Evolutionary conservation across 2,888 invertebrate species (phyloP).

Genomic region (Drosophila acutilabella): DNA sequence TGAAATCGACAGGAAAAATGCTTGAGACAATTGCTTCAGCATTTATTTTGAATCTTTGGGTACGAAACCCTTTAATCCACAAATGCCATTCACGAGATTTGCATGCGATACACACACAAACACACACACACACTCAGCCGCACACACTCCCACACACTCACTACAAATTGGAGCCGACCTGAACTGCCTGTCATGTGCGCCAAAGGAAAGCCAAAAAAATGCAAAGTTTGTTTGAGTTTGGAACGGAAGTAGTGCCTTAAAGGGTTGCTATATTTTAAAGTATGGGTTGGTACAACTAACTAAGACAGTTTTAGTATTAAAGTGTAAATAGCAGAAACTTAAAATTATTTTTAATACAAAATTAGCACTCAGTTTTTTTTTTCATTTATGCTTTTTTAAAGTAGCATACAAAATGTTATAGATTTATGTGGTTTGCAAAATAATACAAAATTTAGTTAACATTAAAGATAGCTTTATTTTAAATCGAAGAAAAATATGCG

Average conservation of each 20-base stretch:
- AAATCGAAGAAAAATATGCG: too few species aligned
- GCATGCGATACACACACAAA: slow-evolving; percentile 26
- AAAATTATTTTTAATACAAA: too few species aligned
- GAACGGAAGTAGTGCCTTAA: not conserved
- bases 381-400: too few species aligned
- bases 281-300: not conserved
- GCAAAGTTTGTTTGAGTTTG: slow-evolving; percentile 6
- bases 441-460: too few species aligned
- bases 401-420: too few species aligned
- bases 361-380: too few species aligned
- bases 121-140: slow-evolving; percentile 6
- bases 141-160: slow-evolving; percentile 4
- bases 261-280: slow-evolving; percentile 6
- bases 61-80: slow-evolving; percentile 52
- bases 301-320: too few species aligned
- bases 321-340: too few species aligned
- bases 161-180: slow-evolving; percentile 8
- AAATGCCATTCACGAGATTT: slow-evolving; percentile 59
- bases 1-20: slow-evolving; percentile 58
- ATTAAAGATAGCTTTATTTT: too few species aligned
- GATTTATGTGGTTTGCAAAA: too few species aligned
- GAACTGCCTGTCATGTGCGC: slow-evolving; percentile 22
- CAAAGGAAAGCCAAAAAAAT: slow-evolving; percentile 23
- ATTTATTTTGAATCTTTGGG: slow-evolving; percentile 33
- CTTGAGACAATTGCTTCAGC: slow-evolving; percentile 68